Evolutionary conservation across 1,140 invertebrate genomes (phyloP).

Genomic region (Nephila pilipes): DNA sequence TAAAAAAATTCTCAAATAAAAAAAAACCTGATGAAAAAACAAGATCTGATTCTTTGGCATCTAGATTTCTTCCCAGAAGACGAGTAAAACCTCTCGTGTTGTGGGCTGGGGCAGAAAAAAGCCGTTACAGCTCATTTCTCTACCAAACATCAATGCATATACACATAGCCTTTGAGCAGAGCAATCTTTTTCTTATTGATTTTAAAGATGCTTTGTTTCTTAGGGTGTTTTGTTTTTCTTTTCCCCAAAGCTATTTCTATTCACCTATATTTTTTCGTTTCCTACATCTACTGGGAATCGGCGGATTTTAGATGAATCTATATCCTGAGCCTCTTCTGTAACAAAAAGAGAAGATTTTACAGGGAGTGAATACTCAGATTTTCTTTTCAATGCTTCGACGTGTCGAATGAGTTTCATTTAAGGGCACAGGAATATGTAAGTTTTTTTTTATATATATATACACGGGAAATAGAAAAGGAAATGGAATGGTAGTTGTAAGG

Average conservation of each 20-base stretch:
- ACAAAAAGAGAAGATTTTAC: not conserved
- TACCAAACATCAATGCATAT: conserved; percentile 12
- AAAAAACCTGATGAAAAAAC: not conserved
- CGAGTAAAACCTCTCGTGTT: not conserved
- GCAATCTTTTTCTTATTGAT: conserved; percentile 63
- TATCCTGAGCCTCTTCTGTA: not conserved
- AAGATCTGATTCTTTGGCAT: conserved; percentile 47
- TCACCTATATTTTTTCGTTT: conserved; percentile 4
- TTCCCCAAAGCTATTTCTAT: conserved; percentile 14
- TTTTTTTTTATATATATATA: too few species aligned
- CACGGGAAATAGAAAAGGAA: not conserved
- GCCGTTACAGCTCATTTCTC: conserved; percentile 35
- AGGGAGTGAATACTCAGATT: not conserved
- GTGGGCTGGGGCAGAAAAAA: not conserved
- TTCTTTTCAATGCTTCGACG: conserved; percentile 8
- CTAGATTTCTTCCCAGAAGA: conserved; percentile 46
- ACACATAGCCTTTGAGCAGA: conserved; percentile 34
- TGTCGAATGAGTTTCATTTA: conserved; percentile 1
- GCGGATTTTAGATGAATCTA: conserved; percentile 51
- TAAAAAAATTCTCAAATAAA: not conserved
- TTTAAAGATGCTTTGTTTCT: conserved; percentile 44
- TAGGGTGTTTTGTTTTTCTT: not conserved
- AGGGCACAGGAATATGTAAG: not conserved
- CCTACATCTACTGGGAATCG: conserved; percentile 22
- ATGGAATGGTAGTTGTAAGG: not conserved